These are phyloP conservation scores for Pseudopipra pipra DNA, from an alignment of 2,113 vertebrate species.

Conservation along the genomic window DNA sequence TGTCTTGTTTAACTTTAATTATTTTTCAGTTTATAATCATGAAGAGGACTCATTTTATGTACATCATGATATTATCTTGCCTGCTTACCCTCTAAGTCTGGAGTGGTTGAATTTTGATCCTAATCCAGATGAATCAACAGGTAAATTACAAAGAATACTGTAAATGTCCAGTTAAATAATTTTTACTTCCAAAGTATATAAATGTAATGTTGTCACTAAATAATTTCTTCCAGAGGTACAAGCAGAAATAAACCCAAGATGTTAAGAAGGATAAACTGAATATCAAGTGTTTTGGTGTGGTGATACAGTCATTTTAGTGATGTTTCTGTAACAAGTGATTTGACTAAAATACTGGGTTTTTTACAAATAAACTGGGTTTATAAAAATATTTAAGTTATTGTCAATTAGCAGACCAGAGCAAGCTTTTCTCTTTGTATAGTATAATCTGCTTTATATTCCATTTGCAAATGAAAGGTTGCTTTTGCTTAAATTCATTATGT, in stretches of 20 bases:
- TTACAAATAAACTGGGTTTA: background rate
- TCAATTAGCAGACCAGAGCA: background rate
- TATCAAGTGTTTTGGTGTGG: background rate
- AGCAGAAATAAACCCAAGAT: background rate
- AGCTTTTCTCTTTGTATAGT: background rate
- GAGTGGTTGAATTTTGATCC: constrained; percentile 98
- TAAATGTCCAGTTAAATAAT: background rate
- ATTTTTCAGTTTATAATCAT: constrained; percentile 88
- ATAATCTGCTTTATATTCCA: background rate
- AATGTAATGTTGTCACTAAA: background rate
- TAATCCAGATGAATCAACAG: constrained; percentile 80
- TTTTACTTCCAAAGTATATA: background rate
- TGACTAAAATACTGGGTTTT: background rate
- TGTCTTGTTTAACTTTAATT: background rate
- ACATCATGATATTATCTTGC: constrained; percentile 92
- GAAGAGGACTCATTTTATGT: constrained; percentile 94
- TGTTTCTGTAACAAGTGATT: background rate
- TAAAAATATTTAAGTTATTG: background rate
- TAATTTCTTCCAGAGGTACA: background rate
- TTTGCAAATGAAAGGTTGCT: background rate
- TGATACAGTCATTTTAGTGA: background rate
- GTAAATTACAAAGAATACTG: constrained; percentile 64
- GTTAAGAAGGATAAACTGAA: background rate
- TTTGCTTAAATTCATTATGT: background rate
- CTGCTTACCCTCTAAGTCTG: constrained; percentile 91